Conservation (phyloP, 2,797 vertebrate species). For the Mus minutoides region DNA sequence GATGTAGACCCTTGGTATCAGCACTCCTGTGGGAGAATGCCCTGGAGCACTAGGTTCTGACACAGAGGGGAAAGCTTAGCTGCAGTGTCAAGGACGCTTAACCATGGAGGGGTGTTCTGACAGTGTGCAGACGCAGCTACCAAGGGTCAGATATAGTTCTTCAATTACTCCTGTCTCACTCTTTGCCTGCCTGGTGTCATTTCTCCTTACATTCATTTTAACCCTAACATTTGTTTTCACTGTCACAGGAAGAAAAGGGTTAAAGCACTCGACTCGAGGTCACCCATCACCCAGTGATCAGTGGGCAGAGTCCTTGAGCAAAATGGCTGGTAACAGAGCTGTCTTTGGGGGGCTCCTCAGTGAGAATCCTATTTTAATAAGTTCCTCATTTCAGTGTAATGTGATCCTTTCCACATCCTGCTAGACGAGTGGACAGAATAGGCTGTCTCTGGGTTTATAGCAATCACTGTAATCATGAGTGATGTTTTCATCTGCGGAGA, state of each 20-base stretch:
- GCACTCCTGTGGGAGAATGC: not conserved
- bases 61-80: not conserved
- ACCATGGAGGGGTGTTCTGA: not conserved
- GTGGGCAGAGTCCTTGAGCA: too few relatives aligned
- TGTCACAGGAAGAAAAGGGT: not conserved
- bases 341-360: not conserved
- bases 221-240: not conserved
- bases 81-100: not conserved
- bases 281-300: not conserved
- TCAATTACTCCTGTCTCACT: not conserved
- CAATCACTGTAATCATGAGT: not conserved
- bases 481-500: constrained; percentile 42
- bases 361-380: not conserved
- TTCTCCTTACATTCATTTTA: not conserved
- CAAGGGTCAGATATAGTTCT: not conserved
- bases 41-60: not conserved
- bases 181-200: not conserved
- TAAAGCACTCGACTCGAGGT: too few relatives aligned
- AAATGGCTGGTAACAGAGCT: not conserved
- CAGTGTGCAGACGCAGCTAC: not conserved
- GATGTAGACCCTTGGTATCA: not conserved
- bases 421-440: not conserved
- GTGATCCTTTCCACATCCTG: not conserved
- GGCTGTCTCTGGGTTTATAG: not conserved
- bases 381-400: constrained; percentile 22